These are phyloP conservation scores for Butorides virescens DNA, from an alignment of 2,113 vertebrate species.

Conservation along the genomic window DNA sequence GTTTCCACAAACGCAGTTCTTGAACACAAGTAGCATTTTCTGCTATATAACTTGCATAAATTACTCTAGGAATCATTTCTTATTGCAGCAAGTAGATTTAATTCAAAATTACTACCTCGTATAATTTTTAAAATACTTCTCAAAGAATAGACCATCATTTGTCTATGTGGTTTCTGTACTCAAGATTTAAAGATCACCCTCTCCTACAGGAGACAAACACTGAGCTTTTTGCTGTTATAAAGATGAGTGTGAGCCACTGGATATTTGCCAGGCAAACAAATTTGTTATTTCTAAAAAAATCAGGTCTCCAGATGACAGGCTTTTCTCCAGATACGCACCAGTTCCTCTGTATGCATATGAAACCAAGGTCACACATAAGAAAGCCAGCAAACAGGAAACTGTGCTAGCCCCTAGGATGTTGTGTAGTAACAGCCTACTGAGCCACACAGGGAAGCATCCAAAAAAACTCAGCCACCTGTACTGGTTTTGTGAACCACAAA, in stretches of 20 bases:
- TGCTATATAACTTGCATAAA: background rate
- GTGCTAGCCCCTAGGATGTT: background rate
- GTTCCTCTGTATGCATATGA: background rate
- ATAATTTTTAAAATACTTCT: background rate
- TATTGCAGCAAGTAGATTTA: background rate
- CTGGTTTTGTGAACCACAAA: background rate
- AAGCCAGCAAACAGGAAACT: background rate
- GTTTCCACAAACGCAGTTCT: background rate
- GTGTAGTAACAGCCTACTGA: background rate
- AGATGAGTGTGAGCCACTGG: background rate
- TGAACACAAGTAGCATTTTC: background rate
- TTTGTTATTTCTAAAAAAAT: background rate
- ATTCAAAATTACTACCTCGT: background rate
- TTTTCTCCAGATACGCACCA: background rate
- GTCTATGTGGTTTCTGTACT: background rate
- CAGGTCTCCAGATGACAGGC: background rate
- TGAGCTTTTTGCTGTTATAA: background rate
- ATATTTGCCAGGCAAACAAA: background rate
- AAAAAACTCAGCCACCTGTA: background rate
- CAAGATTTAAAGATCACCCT: background rate
- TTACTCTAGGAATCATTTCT: background rate
- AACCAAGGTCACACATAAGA: background rate
- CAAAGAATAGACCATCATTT: background rate
- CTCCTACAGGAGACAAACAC: background rate
- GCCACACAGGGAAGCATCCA: background rate